Percentiles rank a stretch among this genome's conserved stretches.
Evolutionary conservation across 35 echinoderm and acorn worm species (phyloP).

Genomic region (Holothuria glaberrima): DNA sequence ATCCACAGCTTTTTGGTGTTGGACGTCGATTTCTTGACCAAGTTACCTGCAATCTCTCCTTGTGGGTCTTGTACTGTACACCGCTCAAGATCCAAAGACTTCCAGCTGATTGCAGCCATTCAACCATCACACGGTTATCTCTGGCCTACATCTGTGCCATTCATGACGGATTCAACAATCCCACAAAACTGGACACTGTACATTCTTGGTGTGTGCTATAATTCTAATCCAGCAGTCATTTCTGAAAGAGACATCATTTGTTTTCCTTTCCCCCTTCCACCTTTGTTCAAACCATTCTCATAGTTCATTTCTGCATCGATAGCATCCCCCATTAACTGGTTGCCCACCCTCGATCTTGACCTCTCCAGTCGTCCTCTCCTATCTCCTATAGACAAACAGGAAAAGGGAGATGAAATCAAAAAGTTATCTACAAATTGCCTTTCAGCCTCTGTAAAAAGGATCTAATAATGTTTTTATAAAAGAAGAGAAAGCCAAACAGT

Average conservation of each 20-base stretch:
- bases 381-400: not conserved
- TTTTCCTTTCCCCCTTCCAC: slow-evolving; percentile 5
- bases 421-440: no score
- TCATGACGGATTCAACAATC: not conserved
- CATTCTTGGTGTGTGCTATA: not conserved
- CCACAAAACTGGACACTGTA: not conserved
- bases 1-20: no score
- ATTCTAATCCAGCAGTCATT: slow-evolving; percentile 8
- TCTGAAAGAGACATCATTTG: not conserved
- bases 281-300: slow-evolving; percentile 31
- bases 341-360: slow-evolving; percentile 77
- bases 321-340: slow-evolving; percentile 23
- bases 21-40: no score
- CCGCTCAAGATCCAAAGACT: no score
- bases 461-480: no score
- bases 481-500: no score
- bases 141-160: no score
- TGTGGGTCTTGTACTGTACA: no score
- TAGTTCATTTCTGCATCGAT: slow-evolving; percentile 35
- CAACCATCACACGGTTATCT: no score
- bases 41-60: no score
- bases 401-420: not conserved
- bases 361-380: slow-evolving; percentile 69
- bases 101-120: no score
- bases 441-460: no score